Conservation (phyloP, 2,888 invertebrate genomes). For the Leptopterna dolabrata region DNA sequence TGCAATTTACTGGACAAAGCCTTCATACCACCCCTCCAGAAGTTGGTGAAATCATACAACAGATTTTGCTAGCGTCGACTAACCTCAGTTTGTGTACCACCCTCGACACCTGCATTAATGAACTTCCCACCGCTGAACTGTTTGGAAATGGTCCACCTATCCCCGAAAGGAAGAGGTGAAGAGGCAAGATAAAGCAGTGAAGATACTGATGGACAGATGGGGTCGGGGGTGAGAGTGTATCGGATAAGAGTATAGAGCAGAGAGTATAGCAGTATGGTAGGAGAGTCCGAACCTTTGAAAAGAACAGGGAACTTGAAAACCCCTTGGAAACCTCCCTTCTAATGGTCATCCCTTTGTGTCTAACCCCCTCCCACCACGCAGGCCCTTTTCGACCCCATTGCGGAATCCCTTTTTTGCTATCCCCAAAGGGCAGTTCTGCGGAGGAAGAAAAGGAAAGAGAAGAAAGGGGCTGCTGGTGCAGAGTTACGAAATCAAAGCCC, state of each 20-base stretch:
- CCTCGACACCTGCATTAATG: too few species aligned
- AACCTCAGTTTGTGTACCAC: too few species aligned
- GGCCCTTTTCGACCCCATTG: neutral
- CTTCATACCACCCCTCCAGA: too few species aligned
- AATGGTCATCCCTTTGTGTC: neutral
- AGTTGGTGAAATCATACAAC: too few species aligned
- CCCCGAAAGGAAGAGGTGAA: too few species aligned
- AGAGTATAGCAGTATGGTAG: neutral
- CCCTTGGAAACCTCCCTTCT: neutral
- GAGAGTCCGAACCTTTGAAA: neutral
- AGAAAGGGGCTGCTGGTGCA: neutral
- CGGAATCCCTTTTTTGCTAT: neutral
- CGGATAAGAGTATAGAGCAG: neutral
- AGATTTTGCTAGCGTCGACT: too few species aligned
- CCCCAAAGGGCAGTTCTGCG: neutral
- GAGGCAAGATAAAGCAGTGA: neutral
- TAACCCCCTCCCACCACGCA: neutral
- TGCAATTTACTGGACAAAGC: too few species aligned
- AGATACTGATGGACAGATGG: neutral
- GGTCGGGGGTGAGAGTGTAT: neutral
- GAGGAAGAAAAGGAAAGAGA: neutral
- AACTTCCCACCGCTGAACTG: too few species aligned
- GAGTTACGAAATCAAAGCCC: slow-evolving; percentile 7
- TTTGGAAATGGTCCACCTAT: too few species aligned
- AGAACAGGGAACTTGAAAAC: slow-evolving; percentile 6